Evolutionary conservation across 30 jellyfish, hydroid and myxozoan genomes (phyloP).

Genomic region (Turritopsis rubra): DNA sequence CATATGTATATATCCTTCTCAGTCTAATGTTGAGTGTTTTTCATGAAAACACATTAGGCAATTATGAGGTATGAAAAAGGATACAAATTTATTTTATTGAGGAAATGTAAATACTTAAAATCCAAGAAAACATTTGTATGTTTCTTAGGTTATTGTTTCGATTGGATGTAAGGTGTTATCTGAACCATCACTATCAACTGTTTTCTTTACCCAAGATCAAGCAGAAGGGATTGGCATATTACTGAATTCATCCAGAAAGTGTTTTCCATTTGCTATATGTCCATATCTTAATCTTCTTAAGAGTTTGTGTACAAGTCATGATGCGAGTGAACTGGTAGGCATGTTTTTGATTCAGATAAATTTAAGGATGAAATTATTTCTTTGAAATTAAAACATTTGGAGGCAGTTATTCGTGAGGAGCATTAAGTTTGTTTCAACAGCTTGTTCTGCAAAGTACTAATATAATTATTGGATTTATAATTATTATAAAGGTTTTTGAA

Average conservation of each 20-base stretch:
- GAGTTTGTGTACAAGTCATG: conserved; percentile 31
- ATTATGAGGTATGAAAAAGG: conserved; percentile 32
- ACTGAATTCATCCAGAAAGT: conserved; percentile 37
- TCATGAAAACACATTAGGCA: conserved; percentile 56
- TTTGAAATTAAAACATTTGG: neutral
- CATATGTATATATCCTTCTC: conserved; percentile 30
- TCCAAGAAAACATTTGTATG: neutral
- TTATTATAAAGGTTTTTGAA: conserved; percentile 53
- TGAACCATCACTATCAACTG: conserved; percentile 24
- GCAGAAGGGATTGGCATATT: conserved; percentile 41
- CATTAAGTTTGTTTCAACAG: too few species aligned
- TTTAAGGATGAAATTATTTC: too few species aligned
- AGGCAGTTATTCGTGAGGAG: too few species aligned
- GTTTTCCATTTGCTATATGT: conserved; percentile 47
- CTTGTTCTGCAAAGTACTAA: too few species aligned
- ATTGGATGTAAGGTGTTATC: conserved; percentile 30
- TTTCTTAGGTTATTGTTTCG: conserved; percentile 11
- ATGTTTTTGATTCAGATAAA: too few species aligned
- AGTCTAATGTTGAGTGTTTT: conserved; percentile 33
- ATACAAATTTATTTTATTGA: neutral
- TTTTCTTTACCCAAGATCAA: conserved; percentile 37
- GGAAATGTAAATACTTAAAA: neutral
- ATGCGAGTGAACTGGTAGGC: conserved; percentile 41
- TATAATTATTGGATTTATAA: too few species aligned
- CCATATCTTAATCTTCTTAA: conserved; percentile 43